Evolutionary conservation across 2,888 invertebrate genomes (phyloP).

Genomic region (Heteropelma amictum): DNA sequence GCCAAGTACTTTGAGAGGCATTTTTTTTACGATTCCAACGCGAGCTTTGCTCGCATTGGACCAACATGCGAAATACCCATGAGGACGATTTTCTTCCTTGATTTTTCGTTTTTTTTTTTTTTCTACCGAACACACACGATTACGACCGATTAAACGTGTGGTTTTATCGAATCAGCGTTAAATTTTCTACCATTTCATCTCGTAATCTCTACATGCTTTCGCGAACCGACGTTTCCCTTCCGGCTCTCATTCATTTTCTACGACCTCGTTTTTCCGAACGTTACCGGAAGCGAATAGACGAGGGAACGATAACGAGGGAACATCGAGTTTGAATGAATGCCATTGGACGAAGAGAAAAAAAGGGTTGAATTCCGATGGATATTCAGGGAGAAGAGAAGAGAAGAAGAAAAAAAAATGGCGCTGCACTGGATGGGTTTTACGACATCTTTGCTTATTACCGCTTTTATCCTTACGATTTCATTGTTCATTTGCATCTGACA

Average conservation of each 20-base stretch:
- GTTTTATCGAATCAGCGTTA: not conserved
- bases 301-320: not conserved
- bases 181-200: not conserved
- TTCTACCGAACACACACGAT: not conserved
- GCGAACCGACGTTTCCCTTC: not conserved
- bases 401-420: too few species aligned
- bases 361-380: too few species aligned
- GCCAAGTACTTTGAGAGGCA: too few species aligned
- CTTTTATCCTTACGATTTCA: too few species aligned
- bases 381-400: not conserved
- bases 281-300: conserved; percentile 31
- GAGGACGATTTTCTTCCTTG: not conserved
- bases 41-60: too few species aligned
- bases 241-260: not conserved
- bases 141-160: not conserved
- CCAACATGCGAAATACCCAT: too few species aligned
- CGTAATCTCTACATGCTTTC: not conserved
- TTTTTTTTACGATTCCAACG: too few species aligned
- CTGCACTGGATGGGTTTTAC: too few species aligned
- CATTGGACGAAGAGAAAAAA: not conserved
- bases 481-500: too few species aligned
- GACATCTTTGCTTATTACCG: too few species aligned
- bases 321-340: not conserved
- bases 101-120: not conserved
- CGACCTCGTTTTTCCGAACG: not conserved